Evolutionary conservation across 2,113 vertebrate genomes (phyloP).

Genomic region (Sander vitreus): DNA sequence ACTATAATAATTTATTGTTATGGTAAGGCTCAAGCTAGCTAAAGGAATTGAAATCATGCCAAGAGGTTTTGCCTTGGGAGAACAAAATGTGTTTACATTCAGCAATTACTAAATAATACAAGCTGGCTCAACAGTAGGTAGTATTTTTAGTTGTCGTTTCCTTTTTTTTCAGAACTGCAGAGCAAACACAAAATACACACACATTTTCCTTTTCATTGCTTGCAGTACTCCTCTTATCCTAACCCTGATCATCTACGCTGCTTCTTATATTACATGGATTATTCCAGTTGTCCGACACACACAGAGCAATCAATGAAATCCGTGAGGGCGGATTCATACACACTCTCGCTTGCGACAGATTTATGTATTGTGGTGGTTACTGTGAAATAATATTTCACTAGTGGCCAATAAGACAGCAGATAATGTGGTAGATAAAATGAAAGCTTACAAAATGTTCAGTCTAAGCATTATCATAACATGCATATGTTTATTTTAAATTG

Average conservation of each 20-base stretch:
- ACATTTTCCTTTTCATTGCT: slow-evolving; percentile 4
- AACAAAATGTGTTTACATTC: slow-evolving; percentile 57
- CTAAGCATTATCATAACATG: background rate
- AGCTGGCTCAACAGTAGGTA: background rate
- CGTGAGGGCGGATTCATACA: slow-evolving; percentile 8
- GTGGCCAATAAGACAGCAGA: background rate
- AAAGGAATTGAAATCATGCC: slow-evolving; percentile 24
- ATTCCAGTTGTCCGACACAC: slow-evolving; percentile 39
- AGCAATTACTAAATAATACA: slow-evolving; percentile 42
- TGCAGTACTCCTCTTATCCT: background rate
- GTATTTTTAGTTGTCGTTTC: background rate
- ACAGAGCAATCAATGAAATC: slow-evolving; percentile 51
- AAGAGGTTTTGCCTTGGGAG: slow-evolving; percentile 16
- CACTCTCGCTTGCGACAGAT: slow-evolving; percentile 33
- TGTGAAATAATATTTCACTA: background rate
- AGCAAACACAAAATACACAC: background rate
- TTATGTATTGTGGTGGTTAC: slow-evolving; percentile 24
- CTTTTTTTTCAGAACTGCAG: background rate
- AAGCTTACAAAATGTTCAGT: background rate
- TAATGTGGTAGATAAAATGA: background rate
- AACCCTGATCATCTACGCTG: background rate
- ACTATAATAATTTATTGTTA: slow-evolving; percentile 6
- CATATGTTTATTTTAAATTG: background rate
- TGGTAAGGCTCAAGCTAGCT: background rate
- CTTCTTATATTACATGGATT: slow-evolving; percentile 32